phyloP scores from a whole-genome alignment of 30 jellyfish, hydroid and myxozoan genomes.

The Clytia hemisphaerica region DNA sequence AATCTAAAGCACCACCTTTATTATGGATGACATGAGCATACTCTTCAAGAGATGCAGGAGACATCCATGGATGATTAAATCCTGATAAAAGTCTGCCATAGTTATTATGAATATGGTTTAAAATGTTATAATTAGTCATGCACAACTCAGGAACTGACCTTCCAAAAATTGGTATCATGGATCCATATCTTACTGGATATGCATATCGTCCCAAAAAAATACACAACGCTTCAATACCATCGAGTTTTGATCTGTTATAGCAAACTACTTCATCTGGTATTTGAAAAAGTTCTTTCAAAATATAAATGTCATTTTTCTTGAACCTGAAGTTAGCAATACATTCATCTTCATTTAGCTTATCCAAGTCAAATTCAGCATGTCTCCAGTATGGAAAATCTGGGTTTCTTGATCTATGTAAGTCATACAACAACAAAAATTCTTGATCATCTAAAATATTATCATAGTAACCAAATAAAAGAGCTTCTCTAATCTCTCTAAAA shows the following conservation, averaged over 20 bases:
- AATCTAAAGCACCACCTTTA: too few species aligned
- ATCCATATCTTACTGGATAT: too few species aligned
- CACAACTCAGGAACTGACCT: constrained; percentile 35
- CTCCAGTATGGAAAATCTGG: constrained; percentile 50
- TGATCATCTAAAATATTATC: not conserved
- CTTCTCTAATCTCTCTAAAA: constrained; percentile 16
- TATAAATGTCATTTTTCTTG: constrained; percentile 35
- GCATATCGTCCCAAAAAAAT: constrained; percentile 41
- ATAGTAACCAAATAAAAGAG: constrained; percentile 18
- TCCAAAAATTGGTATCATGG: constrained; percentile 50
- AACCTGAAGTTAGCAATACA: too few species aligned
- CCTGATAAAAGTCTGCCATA: constrained; percentile 21
- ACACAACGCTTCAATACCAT: constrained; percentile 51
- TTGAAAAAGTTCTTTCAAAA: constrained; percentile 22
- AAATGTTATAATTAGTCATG: constrained; percentile 24
- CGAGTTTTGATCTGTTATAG: constrained; percentile 31
- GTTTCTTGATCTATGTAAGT: constrained; percentile 8
- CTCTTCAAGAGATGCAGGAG: too few species aligned
- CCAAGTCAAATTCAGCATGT: constrained; percentile 25
- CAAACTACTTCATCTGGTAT: constrained; percentile 41
- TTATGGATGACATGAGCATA: constrained; percentile 10
- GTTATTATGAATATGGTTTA: constrained; percentile 14
- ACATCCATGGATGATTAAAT: constrained; percentile 47
- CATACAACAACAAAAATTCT: constrained; percentile 18
- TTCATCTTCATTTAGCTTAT: constrained; percentile 34